Base-by-base conservation (phyloP, 2,888 invertebrate species). In the Thereva nobilitata region DNA sequence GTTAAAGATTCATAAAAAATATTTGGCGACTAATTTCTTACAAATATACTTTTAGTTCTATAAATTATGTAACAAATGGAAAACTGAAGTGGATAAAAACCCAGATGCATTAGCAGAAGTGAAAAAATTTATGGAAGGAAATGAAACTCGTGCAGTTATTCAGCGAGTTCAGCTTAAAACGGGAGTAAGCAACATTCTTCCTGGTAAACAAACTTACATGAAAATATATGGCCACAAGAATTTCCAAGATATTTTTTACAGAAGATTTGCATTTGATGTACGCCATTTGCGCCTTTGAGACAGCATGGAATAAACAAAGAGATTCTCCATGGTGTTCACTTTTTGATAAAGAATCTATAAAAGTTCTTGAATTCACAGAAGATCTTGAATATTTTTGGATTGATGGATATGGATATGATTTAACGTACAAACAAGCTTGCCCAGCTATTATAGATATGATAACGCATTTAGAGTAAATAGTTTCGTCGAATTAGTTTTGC, bases 331-430 rank as follows among this genome's bases (percentile, higher is more conserved):
- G 94, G 94, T 94, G 94, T 81, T 83, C 84, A 71, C 82, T 87
- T 41, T 89, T 94, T 75, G 85, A 87, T 71, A 75, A 82, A 67
- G 79, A 86, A 4, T 85, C 87, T 71, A 82, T 89, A 66, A 74
- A 80, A 78, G 84, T 84, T 12, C 73, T 93, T 66, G 92, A 93
- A 79, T 94, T 89, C 76, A 85, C 84, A 40, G 86, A 89, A 74
- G 93, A 94, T 77, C 77, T 94, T 63, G 87, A 89, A 77, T 87
- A 90, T 75, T 94, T 90, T 78, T 93, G 91, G 89, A 81, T 87
- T 70, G 91, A 93, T 78, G 93, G 93, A 5, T 93, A 93, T 75
- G 93, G 91, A 8, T 84, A 87, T 75, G 83, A 87, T 70, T 77
- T 94, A 64, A 90, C 89, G 2, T 87, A 88, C 75, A 82, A 86